These are phyloP conservation scores for Montipora cactus DNA, from an alignment of 64 coral and sea anemone genomes.

Conservation along the genomic window DNA sequence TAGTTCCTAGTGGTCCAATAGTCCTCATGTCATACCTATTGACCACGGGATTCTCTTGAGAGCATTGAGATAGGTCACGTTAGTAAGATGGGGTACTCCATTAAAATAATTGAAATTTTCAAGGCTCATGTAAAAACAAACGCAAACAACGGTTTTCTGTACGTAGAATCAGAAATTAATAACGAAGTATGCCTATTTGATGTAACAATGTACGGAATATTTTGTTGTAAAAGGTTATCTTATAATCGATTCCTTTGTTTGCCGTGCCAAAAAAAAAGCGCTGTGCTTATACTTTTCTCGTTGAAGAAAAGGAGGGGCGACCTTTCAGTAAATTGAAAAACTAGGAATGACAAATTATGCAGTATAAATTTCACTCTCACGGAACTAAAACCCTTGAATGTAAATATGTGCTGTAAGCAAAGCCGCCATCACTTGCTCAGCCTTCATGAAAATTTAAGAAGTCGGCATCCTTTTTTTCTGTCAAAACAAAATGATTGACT, in stretches of 20 bases:
- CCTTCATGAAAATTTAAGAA: constrained; percentile 34
- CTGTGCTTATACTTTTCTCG: neutral
- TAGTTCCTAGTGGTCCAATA: too few species aligned
- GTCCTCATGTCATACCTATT: neutral
- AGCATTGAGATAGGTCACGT: neutral
- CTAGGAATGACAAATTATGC: constrained; percentile 16
- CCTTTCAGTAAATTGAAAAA: neutral
- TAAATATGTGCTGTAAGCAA: constrained; percentile 2
- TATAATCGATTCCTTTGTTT: neutral
- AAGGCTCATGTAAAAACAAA: neutral
- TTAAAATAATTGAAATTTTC: neutral
- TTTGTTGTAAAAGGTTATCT: neutral
- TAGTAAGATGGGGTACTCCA: neutral
- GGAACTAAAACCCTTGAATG: neutral
- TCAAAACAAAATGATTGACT: constrained; percentile 9
- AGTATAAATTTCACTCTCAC: too few species aligned
- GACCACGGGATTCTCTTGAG: neutral
- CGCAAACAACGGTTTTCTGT: too few species aligned
- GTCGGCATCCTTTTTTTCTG: neutral
- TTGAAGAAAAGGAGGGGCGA: neutral
- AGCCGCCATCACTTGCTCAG: constrained; percentile 9
- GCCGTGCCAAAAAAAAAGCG: too few species aligned
- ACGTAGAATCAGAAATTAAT: too few species aligned
- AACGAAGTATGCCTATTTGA: too few species aligned
- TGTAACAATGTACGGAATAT: too few species aligned